Conservation (phyloP, 2,113 vertebrate species). For the Daboia siamensis region DNA sequence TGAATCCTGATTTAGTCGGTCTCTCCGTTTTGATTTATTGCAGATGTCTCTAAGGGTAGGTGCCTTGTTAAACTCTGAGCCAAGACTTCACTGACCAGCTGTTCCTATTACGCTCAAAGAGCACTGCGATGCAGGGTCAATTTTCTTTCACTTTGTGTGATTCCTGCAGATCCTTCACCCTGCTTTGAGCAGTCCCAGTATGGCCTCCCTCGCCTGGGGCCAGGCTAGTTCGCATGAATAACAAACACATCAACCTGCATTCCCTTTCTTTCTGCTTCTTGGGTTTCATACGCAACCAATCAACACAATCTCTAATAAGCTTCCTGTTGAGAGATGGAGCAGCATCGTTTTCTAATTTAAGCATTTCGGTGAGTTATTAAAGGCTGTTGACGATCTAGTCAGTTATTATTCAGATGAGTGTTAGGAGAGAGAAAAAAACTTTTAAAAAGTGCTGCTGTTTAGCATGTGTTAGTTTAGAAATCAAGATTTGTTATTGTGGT, state of each 20-base stretch:
- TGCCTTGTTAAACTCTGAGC: conserved; percentile 73
- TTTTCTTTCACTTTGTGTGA: conserved; percentile 42
- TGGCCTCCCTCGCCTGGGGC: conserved; percentile 32
- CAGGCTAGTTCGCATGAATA: conserved; percentile 39
- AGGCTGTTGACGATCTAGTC: conserved; percentile 27
- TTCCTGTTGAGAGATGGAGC: conserved; percentile 29
- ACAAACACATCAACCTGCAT: conserved; percentile 24
- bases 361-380: conserved; percentile 3
- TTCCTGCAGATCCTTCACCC: conserved; percentile 35
- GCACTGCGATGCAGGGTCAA: conserved; percentile 53
- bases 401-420: conserved; percentile 32
- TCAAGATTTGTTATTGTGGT: conserved; percentile 36
- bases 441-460: conserved; percentile 24
- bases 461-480: neutral
- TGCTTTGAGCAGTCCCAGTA: neutral
- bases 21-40: conserved; percentile 70
- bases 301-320: conserved; percentile 44
- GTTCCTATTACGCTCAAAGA: conserved; percentile 70
- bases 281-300: conserved; percentile 33
- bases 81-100: conserved; percentile 75
- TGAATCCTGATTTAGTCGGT: conserved; percentile 64
- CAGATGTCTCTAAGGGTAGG: conserved; percentile 65
- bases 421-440: rapidly evolving
- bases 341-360: neutral
- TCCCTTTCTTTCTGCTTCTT: conserved; percentile 31